Evolutionary conservation across 37 sponge, comb jelly and placozoan species (phyloP), one percentile per base, ranked within the genome.

Genomic region (Eunapius fragilis): DNA sequence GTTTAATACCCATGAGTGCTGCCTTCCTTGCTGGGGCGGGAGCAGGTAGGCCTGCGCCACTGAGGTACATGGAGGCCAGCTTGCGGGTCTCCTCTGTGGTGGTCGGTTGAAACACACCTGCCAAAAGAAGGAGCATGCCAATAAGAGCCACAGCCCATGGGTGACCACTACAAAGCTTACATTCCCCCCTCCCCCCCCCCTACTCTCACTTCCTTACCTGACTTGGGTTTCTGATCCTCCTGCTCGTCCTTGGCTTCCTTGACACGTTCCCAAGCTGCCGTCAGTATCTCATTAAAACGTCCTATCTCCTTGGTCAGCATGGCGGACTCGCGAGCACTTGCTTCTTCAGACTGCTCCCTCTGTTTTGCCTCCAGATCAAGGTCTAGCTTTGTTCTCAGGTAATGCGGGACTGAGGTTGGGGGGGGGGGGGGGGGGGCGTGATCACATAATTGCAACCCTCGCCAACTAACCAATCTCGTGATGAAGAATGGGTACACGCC

Each of bases 321-420:
- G 19, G 33, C 81, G 0, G 77, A 31, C 35, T 38, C 73, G 32
- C 45, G 38, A 68, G 35, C 38, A 17, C 2, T 67, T 27, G 72
- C 91, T 7, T 81, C 85, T 23, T 81, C 88, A 24, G 47, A 49
- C 32, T 83, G 50, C 2, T 88, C 90, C 26, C 78, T 84, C 80
- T 91, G 92, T 30, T 89, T 79, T 22, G 75, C 80, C 82, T 96
- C 97, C 45, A 96, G 75, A 14, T 91, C 95, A 24, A 92, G 83
- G 32, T 94, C 92, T 38, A 94, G 81, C 77, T 96, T 96, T 24
- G 97, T 96, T n/a, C 97, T 75, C 73, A 96, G 75, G 77, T 96
- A 96, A 34, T 96, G 87, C 6, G 97, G 97, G 12, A 96, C 97
- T 94, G 77, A 7, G 45, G 7, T 24, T 11, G n/a, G n/a, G n/a